Percentiles rank a stretch among this genome's conserved stretches.
Evolutionary conservation across 2,888 invertebrate species (phyloP).

Genomic region (Sepioteuthis lessoniana): DNA sequence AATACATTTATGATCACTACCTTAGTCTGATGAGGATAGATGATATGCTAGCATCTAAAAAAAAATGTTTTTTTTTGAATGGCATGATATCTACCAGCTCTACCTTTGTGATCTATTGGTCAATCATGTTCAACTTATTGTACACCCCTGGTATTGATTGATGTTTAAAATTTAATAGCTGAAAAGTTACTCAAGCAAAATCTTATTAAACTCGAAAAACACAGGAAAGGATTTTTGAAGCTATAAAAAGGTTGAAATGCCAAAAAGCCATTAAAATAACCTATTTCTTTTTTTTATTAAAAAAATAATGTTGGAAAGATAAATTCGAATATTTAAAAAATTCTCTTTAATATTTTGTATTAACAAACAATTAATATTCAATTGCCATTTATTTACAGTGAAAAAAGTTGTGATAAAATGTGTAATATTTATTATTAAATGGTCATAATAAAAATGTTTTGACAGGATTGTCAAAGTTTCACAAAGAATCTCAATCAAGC

Average conservation of each 20-base stretch:
- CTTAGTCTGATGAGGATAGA: too few species aligned
- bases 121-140: too few species aligned
- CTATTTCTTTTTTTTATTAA: neutral
- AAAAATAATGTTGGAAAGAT: neutral
- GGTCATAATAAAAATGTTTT: neutral
- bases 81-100: too few species aligned
- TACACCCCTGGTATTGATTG: too few species aligned
- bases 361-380: too few species aligned
- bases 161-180: neutral
- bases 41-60: too few species aligned
- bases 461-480: too few species aligned
- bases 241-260: neutral
- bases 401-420: neutral
- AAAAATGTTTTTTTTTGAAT: too few species aligned
- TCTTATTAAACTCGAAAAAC: neutral
- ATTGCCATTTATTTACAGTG: neutral
- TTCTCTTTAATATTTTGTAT: too few species aligned
- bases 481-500: neutral
- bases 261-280: neutral
- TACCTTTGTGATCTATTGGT: too few species aligned
- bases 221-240: neutral
- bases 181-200: neutral
- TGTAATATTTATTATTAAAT: neutral
- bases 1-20: too few species aligned
- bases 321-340: too few species aligned